Evolutionary conservation across 2,888 invertebrate genomes (phyloP).

Genomic region (Abrostola triplasia): DNA sequence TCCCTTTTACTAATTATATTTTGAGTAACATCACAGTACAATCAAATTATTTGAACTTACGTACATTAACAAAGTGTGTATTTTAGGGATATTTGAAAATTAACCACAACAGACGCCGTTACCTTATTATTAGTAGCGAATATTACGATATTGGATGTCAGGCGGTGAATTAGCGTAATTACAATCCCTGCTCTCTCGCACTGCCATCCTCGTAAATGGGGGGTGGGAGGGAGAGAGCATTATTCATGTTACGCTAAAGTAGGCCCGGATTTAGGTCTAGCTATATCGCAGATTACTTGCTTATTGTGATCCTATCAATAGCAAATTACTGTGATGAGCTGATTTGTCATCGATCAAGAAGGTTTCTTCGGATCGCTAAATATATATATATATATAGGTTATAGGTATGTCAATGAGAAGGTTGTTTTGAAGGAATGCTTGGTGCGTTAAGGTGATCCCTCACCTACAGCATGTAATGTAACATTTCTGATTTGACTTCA

Average conservation of each 20-base stretch:
- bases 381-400: no score
- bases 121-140: slow-evolving; percentile 30
- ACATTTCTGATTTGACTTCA: no score
- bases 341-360: slow-evolving; percentile 43
- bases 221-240: slow-evolving; percentile 31
- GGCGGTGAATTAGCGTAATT: slow-evolving; percentile 51
- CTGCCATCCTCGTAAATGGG: not conserved
- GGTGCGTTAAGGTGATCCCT: no score
- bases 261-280: slow-evolving; percentile 50
- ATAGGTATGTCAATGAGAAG: slow-evolving; percentile 9
- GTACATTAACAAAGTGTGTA: slow-evolving; percentile 13
- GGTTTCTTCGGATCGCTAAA: slow-evolving; percentile 8
- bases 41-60: slow-evolving; percentile 29
- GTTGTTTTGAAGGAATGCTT: no score
- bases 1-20: not conserved
- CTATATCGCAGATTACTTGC: slow-evolving; percentile 56
- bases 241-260: slow-evolving; percentile 33
- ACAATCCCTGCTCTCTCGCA: slow-evolving; percentile 24
- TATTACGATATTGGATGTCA: slow-evolving; percentile 45
- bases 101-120: slow-evolving; percentile 34
- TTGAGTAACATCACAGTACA: slow-evolving; percentile 23
- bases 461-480: no score
- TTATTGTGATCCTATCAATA: slow-evolving; percentile 58
- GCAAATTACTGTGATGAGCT: slow-evolving; percentile 51
- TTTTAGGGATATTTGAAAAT: slow-evolving; percentile 23